Conservation (phyloP, 2,888 invertebrate genomes). For the Crocallis elinguaria region DNA sequence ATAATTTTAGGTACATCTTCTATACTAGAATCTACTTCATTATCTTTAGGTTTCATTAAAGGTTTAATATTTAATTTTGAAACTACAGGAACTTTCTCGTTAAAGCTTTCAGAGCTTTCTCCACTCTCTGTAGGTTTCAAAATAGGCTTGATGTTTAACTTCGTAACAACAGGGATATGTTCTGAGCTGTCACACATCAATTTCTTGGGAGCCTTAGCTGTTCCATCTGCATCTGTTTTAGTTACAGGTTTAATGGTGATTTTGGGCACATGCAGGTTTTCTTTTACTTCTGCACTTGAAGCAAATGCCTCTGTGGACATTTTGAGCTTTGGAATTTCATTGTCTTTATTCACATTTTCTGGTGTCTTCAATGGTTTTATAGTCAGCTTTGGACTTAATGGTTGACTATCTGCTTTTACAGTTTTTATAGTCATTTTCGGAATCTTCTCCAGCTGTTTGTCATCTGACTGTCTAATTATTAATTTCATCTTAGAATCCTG, state of each 20-base stretch:
- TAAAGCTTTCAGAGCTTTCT: conserved; percentile 60
- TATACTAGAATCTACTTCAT: conserved; percentile 73
- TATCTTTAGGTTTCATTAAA: conserved; percentile 77
- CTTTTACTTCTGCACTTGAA: conserved; percentile 59
- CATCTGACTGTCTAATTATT: conserved; percentile 70
- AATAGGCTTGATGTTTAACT: conserved; percentile 78
- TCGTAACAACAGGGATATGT: conserved; percentile 72
- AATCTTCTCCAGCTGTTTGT: conserved; percentile 65
- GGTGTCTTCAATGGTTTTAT: conserved; percentile 77
- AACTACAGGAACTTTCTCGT: conserved; percentile 78
- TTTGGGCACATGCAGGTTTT: conserved; percentile 81
- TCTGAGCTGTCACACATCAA: conserved; percentile 60
- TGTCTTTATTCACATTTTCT: conserved; percentile 56
- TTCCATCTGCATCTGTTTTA: conserved; percentile 58
- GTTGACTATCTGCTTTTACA: conserved; percentile 69
- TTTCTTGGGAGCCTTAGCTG: conserved; percentile 56
- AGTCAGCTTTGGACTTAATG: conserved; percentile 77
- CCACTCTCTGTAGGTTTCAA: conserved; percentile 70
- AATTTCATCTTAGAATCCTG: conserved; percentile 72
- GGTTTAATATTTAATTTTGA: conserved; percentile 85
- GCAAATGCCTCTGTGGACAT: conserved; percentile 59
- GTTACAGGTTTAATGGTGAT: conserved; percentile 83
- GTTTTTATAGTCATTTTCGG: conserved; percentile 79
- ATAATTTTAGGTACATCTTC: conserved; percentile 81
- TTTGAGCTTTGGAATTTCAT: conserved; percentile 58